Evolutionary conservation across 2,797 vertebrate genomes (phyloP), one percentile per base, ranked within the genome.

Genomic region (Brotula barbata): DNA sequence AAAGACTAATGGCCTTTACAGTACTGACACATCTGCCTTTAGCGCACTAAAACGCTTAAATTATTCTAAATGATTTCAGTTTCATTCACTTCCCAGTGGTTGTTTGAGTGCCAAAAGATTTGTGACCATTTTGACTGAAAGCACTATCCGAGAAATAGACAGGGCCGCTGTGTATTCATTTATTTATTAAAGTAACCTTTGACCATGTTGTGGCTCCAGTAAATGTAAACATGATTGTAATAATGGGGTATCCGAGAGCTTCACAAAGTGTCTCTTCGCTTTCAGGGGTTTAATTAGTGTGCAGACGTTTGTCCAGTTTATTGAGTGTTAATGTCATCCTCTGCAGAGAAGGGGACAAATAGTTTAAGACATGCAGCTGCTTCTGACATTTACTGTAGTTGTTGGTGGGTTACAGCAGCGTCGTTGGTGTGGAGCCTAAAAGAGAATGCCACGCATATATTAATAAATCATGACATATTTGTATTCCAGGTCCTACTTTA

Each of bases 151-250:
- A 45, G 55, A 68, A 60, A 33, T 12, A 15, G n/a, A n/a, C n/a
- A n/a, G n/a, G n/a, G n/a, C n/a, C n/a, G n/a, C n/a, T n/a, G n/a
- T n/a, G n/a, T n/a, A n/a, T n/a, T n/a, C n/a, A n/a, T n/a, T 42
- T 70, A 3, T 13, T 23, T 33, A 51, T 16, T 52, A 43, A 53
- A 43, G 22, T 68, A 2, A 40, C 6, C 14, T 72, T 43, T 41
- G 20, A 43, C 39, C 49, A 23, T 71, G 23, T 44, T 40, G 21
- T 48, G 42, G 53, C 76, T 79, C 75, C 63, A 64, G 41, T 16
- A 58, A 53, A 49, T 54, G 52, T 58, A 75, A 75, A 69, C 59
- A 71, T 54, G 9, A 62, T 77, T 87, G 73, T 64, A 53, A 73
- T 82, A 36, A 17, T 21, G 21, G 37, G 36, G 42, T 53, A 50